Evolutionary conservation across 2,113 vertebrate genomes (phyloP), one percentile per base, ranked within the genome.

Genomic region (Hiodon alosoides): DNA sequence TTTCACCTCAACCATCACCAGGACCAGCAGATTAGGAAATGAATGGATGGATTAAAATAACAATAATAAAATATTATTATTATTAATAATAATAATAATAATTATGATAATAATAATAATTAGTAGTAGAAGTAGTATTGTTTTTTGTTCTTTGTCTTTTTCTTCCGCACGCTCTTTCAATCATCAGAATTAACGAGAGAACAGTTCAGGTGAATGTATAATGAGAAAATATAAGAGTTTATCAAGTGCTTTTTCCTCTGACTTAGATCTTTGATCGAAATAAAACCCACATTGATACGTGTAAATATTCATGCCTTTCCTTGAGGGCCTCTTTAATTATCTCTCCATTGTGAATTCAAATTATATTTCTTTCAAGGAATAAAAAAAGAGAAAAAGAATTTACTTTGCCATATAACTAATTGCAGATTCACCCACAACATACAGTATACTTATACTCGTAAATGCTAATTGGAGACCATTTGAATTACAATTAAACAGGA

Each of bases 231-330:
- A 6, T 5, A 17, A 73, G 48, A 7, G 4, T 62, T 62, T 62
- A 31, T 57, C 17, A 14, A 16, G 61, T 64, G 52, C 46, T 70
- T 3, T 53, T 59, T 58, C 14, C 47, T 13, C 58, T 13, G 57
- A 4, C 31, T 14, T 31, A 46, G 3, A 74, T 52, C 14, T 59
- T 68, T 67, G 54, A 68, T 14, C 3, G 65, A 13, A 16, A 57
- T 55, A 46, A 71, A 69, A 71, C 7, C 3, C 47, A n/a, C 73
- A 68, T 6, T 50, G 14, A 64, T 14, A 58, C 69, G 14, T 59
- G 61, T 72, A 77, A 71, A 77, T 69, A 69, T 60, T 69, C 74
- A 76, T 59, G 61, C 8, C 51, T 58, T 65, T 54, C 48, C 52
- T 67, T 74, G 51, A 74, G 62, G 17, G 14, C 72, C 62, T 66